Evolutionary conservation across 2,113 vertebrate species (phyloP).

Genomic region (Zosterops pallidus): DNA sequence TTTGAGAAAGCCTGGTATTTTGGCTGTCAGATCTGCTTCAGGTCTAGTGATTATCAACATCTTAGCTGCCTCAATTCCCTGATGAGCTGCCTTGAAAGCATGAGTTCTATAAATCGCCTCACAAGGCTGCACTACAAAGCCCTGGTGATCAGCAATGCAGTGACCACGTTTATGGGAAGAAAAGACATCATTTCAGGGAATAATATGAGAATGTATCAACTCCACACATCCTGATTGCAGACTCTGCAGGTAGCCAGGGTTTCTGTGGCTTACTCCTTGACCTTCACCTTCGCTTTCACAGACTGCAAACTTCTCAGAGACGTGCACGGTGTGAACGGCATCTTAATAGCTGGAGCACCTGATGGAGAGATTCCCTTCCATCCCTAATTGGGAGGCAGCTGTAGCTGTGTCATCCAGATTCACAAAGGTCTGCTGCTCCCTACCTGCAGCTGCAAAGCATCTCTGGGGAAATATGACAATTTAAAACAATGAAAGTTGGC

Average conservation of each 20-base stretch:
- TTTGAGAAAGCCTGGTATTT: constrained; percentile 14
- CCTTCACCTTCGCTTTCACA: constrained; percentile 32
- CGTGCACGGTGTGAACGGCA: constrained; percentile 19
- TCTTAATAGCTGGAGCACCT: background rate
- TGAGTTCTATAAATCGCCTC: constrained; percentile 45
- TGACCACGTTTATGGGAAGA: constrained; percentile 36
- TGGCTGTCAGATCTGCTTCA: constrained; percentile 42
- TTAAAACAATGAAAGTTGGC: background rate
- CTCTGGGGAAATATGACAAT: background rate
- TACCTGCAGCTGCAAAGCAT: background rate
- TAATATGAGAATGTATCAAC: constrained; percentile 21
- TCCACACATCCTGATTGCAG: constrained; percentile 49
- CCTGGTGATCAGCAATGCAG: constrained; percentile 22
- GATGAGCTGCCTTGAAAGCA: constrained; percentile 32
- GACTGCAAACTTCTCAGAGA: constrained; percentile 30
- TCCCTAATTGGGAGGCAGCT: background rate
- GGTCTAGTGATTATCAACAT: constrained; percentile 39
- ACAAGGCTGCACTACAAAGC: background rate
- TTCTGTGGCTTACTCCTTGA: constrained; percentile 53
- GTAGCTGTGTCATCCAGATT: background rate
- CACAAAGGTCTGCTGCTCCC: background rate
- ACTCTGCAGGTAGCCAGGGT: constrained; percentile 54
- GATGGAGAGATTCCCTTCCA: constrained; percentile 1
- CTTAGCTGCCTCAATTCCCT: constrained; percentile 56
- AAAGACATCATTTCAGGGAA: constrained; percentile 38